phyloP scores from a whole-genome alignment of 2,888 invertebrate genomes.

The Automeris io region DNA sequence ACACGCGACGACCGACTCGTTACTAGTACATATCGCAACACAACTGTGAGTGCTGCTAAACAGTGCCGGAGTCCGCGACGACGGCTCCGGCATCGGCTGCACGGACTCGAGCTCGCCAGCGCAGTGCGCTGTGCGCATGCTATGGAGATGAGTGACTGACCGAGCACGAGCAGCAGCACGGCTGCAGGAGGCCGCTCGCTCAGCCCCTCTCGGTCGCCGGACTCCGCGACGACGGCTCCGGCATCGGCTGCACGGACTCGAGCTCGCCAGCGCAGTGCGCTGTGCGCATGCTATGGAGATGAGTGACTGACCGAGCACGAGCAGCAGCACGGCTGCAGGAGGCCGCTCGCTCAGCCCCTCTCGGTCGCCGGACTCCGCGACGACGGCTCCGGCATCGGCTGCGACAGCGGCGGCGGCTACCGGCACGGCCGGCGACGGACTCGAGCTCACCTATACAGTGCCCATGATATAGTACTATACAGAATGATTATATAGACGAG shows the following conservation, averaged over 20 bases:
- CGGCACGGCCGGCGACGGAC: no score
- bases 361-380: constrained; percentile 7
- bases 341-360: no score
- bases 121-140: neutral
- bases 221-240: constrained; percentile 14
- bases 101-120: neutral
- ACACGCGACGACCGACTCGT: neutral
- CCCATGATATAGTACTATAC: no score
- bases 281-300: no score
- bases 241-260: neutral
- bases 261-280: neutral
- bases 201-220: constrained; percentile 78
- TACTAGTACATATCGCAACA: no score
- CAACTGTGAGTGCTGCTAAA: no score
- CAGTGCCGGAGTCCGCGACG: constrained; percentile 7
- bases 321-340: no score
- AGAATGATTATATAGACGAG: no score
- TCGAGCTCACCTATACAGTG: no score
- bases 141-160: constrained; percentile 41
- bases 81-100: neutral
- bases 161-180: constrained; percentile 86
- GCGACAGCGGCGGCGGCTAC: no score
- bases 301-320: no score
- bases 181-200: constrained; percentile 87
- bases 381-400: neutral